phyloP scores from a whole-genome alignment of 2,113 vertebrate genomes.

The Bagarius yarrelli region DNA sequence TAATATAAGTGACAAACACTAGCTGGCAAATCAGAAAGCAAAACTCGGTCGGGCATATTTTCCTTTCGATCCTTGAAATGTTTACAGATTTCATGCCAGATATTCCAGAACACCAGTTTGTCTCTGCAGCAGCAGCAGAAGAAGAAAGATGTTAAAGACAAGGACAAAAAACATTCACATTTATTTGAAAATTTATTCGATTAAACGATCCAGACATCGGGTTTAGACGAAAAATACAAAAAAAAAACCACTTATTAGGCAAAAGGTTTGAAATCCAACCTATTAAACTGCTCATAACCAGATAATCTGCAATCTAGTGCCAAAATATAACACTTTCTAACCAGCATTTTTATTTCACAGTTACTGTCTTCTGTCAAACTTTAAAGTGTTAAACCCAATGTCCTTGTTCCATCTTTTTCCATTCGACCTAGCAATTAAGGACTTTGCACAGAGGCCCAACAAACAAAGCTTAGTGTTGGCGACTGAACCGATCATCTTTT shows the following conservation, averaged over 20 bases:
- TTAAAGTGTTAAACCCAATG: not conserved
- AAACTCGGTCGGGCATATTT: constrained; percentile 6
- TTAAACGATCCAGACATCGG: not conserved
- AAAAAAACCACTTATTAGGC: no score
- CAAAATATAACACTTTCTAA: no score
- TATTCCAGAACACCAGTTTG: not conserved
- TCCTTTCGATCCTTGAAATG: not conserved
- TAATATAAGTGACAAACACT: not conserved
- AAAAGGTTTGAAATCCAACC: no score
- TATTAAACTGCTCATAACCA: no score
- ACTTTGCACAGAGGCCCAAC: no score
- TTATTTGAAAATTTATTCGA: not conserved
- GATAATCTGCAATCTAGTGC: no score
- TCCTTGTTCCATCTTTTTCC: no score
- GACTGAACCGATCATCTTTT: no score
- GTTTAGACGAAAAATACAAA: no score
- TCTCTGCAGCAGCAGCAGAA: not conserved
- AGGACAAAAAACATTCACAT: not conserved
- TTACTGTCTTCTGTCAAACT: not conserved
- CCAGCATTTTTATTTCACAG: not conserved
- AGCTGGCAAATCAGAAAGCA: not conserved
- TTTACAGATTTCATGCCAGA: not conserved
- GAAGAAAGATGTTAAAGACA: constrained; percentile 3
- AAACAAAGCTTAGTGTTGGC: no score
- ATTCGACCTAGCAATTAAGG: no score